Percentiles rank a stretch among this genome's conserved stretches.
Evolutionary conservation across 2,113 vertebrate species (phyloP).

Genomic region (Ondatra zibethicus): DNA sequence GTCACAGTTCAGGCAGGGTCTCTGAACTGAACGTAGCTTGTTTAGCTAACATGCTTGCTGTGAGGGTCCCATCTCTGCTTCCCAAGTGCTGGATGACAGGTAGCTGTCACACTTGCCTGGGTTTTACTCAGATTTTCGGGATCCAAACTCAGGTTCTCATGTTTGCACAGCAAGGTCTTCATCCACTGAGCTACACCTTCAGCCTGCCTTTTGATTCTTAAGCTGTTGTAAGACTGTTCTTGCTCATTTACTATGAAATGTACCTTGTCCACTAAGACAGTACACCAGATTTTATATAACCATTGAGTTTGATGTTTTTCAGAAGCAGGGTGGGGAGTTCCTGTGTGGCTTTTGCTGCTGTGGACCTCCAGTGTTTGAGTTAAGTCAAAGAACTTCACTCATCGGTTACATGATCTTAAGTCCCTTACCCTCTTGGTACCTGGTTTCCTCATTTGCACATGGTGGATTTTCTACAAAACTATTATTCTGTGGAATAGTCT

Average conservation of each 20-base stretch:
- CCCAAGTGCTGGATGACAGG: not conserved
- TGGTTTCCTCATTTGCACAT: conserved; percentile 41
- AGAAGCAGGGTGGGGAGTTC: conserved; percentile 9
- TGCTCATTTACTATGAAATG: conserved; percentile 1
- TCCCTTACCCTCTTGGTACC: not conserved
- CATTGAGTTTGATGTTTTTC: conserved; percentile 7
- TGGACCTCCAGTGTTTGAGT: not conserved
- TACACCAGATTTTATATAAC: conserved; percentile 1
- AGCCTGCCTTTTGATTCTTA: not conserved
- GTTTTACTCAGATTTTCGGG: not conserved
- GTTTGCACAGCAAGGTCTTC: not conserved
- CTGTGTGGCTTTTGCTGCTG: not conserved
- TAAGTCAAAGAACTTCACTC: not conserved
- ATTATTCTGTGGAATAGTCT: not conserved
- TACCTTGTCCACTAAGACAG: not conserved
- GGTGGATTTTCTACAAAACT: not conserved
- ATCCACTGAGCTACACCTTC: not conserved
- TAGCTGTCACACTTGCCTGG: not conserved
- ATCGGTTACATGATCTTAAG: conserved; percentile 35
- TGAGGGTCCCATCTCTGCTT: not conserved
- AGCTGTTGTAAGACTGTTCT: not conserved
- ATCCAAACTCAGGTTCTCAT: not conserved
- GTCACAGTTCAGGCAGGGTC: not conserved
- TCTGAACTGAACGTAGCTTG: not conserved
- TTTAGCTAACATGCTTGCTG: not conserved